Base-by-base conservation (phyloP, 2,888 invertebrate species). In the Myathropa florea region DNA sequence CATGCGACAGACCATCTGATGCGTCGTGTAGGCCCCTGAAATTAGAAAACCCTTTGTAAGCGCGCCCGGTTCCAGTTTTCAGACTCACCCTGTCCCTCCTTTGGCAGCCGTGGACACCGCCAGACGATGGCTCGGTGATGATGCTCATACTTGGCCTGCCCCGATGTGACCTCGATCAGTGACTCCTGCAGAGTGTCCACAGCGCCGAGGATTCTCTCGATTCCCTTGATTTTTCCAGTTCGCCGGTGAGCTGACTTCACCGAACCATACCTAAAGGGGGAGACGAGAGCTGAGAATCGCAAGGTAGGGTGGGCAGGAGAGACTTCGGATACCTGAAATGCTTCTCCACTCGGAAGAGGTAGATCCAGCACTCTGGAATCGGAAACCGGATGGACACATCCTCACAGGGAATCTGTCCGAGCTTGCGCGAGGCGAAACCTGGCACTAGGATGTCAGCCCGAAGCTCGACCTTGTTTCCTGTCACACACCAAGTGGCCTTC, bases 361-460 rank as follows among this genome's bases (percentile, higher is more conserved):
- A 99, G 91, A 99, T 99, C 99, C 99, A 99, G 91, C 98, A 97
- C 93, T 99, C 99, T 23, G 99, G 99, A 90, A 99, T 98, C 14
- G 99, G 99, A 93, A 99, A 97, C 75, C 97, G 95, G 76, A 99
- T 96, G 93, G 97, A 96, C 33, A 99, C 99, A 93, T 99, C 99
- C 93, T 99, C 98, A 93, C 98, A 99, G 33, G 98, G 98, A 89
- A 98, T 96, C 93, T 99, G 98, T 0, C 98, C 98, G 88, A 98
- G 94, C 93, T 98, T 98, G 89, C 98, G 95, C 78, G 98, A 98
- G 72, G 98, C 97, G 93, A 98, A 99, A 46, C 98, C 99, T 0
- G 99, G 99, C 73, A 99, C 99, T 91, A 99, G 94, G 89, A 98
- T 97, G 93, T 99, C 99, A 39, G 98, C 97, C 86, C 98, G 95